These are phyloP conservation scores for Sphenopsis melanotis DNA, from an alignment of 2,797 vertebrate genomes.

Conservation along the genomic window DNA sequence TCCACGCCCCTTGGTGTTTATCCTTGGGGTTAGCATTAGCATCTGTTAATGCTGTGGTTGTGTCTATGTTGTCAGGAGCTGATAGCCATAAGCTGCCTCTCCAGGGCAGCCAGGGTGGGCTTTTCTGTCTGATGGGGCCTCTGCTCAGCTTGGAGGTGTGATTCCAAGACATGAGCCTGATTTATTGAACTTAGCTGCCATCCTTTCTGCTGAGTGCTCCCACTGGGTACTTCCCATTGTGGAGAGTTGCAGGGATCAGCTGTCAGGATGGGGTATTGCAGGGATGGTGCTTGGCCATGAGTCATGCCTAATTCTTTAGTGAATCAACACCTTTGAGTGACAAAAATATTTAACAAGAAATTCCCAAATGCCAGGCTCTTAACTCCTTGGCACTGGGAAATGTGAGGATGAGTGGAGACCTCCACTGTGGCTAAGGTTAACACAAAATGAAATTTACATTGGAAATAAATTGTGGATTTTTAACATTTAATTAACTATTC, in stretches of 20 bases:
- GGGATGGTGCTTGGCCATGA: background rate
- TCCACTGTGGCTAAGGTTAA: background rate
- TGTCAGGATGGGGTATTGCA: background rate
- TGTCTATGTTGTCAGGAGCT: background rate
- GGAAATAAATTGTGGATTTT: background rate
- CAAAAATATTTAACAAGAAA: background rate
- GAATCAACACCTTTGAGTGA: background rate
- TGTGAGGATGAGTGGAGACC: background rate
- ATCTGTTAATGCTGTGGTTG: background rate
- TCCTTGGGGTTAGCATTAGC: background rate
- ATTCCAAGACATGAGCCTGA: background rate
- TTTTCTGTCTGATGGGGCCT: fast-evolving
- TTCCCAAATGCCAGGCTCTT: background rate
- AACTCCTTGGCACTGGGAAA: background rate
- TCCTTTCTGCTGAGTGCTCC: background rate
- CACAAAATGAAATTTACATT: background rate
- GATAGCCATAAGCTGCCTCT: background rate
- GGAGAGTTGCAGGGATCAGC: background rate
- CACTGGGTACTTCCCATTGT: background rate
- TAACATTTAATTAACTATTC: constrained; percentile 23
- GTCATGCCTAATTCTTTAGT: background rate
- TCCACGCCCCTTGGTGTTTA: background rate
- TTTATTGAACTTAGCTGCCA: background rate
- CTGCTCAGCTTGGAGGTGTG: background rate
- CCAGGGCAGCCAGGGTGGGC: background rate